Evolutionary conservation across 2,797 vertebrate species (phyloP), one percentile per base, ranked within the genome.

Genomic region (Urosaurus nigricauda): DNA sequence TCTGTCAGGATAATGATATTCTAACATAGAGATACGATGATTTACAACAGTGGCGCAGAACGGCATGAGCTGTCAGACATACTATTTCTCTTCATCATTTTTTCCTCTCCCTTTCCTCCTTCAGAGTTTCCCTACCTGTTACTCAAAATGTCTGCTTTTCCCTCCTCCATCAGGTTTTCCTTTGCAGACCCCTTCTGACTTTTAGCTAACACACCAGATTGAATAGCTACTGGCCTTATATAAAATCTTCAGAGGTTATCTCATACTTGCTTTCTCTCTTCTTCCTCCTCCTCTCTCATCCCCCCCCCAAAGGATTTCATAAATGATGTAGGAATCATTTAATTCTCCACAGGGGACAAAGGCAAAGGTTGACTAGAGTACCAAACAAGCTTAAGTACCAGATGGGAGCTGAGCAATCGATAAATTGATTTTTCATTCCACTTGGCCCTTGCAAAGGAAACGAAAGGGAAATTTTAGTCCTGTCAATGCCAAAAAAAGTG

Each of bases 341-440:
- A 79, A 81, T 81, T 88, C 78, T 75, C 35, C 60, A 78, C 58
- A 90, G 79, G 82, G 73, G 83, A 17, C 60, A 88, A 58, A 17
- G 51, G 8, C 26, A 68, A 43, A 53, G 70, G 35, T 70, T 58
- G 51, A 68, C 71, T 85, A 82, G 58, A 85, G 60, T 43, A 80
- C 83, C 88, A 78, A 71, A 51, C 32, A 17, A 78, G 37, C 79
- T 88, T 81, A 77, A 80, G 58, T 81, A 70, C 71, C 86, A 85
- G 78, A 79, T 85, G 86, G 58, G 51, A 73, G 51, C 71, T 79
- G 87, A 91, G 79, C 60, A 85, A 47, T 88, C 71, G 29, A 82
- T 82, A 88, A 81, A 85, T 51, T 37, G 78, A 83, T 80, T 85
- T 63, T 58, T 71, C 51, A 70, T 83, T 70, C 24, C 60, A 14